Evolutionary conservation across 2,113 vertebrate species (phyloP).

Genomic region (Polypterus bichir): DNA sequence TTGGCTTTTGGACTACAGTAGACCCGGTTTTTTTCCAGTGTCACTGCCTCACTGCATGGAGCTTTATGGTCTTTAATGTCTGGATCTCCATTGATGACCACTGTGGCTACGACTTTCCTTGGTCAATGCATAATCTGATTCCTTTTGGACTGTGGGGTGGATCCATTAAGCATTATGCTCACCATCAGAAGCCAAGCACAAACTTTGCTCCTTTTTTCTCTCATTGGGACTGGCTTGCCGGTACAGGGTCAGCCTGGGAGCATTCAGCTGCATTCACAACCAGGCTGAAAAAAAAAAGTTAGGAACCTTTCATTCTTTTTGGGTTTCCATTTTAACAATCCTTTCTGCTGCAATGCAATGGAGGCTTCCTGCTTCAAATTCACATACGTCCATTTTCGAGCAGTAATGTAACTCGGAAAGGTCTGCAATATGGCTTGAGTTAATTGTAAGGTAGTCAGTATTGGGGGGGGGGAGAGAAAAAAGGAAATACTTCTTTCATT

Average conservation of each 20-base stretch:
- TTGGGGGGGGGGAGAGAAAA: too few relatives aligned
- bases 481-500: too few relatives aligned
- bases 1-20: slow-evolving; percentile 49
- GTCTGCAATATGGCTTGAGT: too few relatives aligned
- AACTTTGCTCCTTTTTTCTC: slow-evolving; percentile 50
- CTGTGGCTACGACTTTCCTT: slow-evolving; percentile 51
- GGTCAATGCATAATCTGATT: slow-evolving; percentile 40
- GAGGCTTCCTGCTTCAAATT: too few relatives aligned
- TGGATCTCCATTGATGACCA: slow-evolving; percentile 48
- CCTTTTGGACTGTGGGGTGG: slow-evolving; percentile 46
- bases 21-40: slow-evolving; percentile 41
- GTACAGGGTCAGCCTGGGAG: slow-evolving; percentile 17
- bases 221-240: slow-evolving; percentile 49
- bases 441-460: too few relatives aligned
- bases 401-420: too few relatives aligned
- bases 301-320: too few relatives aligned
- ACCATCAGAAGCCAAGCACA: slow-evolving; percentile 44
- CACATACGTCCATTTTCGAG: too few relatives aligned
- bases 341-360: too few relatives aligned
- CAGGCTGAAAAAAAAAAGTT: too few relatives aligned
- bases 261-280: not conserved
- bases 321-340: too few relatives aligned
- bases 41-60: slow-evolving; percentile 44
- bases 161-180: slow-evolving; percentile 41
- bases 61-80: slow-evolving; percentile 45